These are phyloP conservation scores for Orthosia cruda DNA, from an alignment of 2,888 invertebrate genomes.

Conservation along the genomic window DNA sequence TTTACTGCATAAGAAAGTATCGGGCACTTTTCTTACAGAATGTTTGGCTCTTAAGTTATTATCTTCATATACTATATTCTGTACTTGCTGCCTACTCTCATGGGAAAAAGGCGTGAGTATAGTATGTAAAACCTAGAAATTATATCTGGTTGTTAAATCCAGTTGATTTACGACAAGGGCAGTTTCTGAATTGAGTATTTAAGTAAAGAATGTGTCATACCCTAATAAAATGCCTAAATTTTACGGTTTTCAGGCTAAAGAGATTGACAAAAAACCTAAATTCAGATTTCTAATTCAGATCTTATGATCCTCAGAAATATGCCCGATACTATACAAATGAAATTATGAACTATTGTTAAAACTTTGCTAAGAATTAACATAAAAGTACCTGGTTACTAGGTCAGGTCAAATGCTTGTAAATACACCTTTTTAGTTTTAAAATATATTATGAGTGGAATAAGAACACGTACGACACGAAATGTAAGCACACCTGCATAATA, in stretches of 20 bases:
- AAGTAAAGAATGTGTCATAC: no score
- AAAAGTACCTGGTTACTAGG: conserved; percentile 52
- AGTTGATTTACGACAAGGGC: no score
- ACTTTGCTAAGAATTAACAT: conserved; percentile 56
- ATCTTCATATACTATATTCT: background rate
- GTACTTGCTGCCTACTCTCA: background rate
- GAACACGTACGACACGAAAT: conserved; percentile 35
- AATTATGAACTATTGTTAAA: conserved; percentile 54
- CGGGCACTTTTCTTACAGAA: conserved; percentile 22
- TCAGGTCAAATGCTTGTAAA: conserved; percentile 61
- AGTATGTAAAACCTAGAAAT: background rate
- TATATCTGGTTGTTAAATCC: background rate
- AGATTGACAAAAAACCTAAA: no score
- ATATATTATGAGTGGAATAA: conserved; percentile 39
- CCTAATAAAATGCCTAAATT: no score
- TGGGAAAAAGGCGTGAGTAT: background rate
- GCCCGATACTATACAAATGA: conserved; percentile 24
- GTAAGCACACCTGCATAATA: conserved; percentile 66
- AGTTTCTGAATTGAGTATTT: no score
- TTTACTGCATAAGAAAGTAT: conserved; percentile 41
- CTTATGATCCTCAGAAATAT: conserved; percentile 26
- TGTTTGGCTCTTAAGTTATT: background rate
- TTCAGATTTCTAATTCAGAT: background rate
- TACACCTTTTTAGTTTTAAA: conserved; percentile 54
- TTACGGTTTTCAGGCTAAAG: no score